These are phyloP conservation scores for Meandrusa payeni DNA, from an alignment of 2,888 invertebrate genomes.

Conservation along the genomic window DNA sequence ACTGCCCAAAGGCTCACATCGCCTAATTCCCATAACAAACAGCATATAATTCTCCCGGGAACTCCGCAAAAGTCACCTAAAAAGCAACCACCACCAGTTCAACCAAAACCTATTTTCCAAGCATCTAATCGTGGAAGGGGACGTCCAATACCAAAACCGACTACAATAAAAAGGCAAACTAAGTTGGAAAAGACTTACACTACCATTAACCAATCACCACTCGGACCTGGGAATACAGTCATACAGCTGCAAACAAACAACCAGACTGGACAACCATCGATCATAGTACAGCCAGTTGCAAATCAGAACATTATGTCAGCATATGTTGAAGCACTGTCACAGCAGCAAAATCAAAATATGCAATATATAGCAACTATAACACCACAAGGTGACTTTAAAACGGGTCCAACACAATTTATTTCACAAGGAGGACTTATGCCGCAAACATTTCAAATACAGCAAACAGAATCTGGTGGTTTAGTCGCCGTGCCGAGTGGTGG, in stretches of 20 bases:
- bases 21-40: constrained; percentile 68
- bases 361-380: constrained; percentile 88
- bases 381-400: constrained; percentile 81
- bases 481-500: constrained; percentile 82
- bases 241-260: constrained; percentile 81
- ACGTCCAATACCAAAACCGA: constrained; percentile 71
- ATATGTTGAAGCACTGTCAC: constrained; percentile 85
- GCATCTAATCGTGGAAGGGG: constrained; percentile 64
- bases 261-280: constrained; percentile 81
- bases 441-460: constrained; percentile 82
- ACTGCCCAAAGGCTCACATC: constrained; percentile 67
- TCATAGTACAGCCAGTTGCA: constrained; percentile 85
- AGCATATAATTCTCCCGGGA: constrained; percentile 67
- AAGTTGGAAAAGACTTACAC: constrained; percentile 73
- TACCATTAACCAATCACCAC: constrained; percentile 67
- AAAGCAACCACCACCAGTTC: constrained; percentile 67
- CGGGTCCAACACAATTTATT: constrained; percentile 77
- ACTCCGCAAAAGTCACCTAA: constrained; percentile 72
- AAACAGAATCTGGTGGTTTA: constrained; percentile 82
- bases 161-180: constrained; percentile 70
- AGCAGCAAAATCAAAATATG: constrained; percentile 85
- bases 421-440: constrained; percentile 78
- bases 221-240: constrained; percentile 73
- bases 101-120: constrained; percentile 75
- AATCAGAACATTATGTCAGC: constrained; percentile 82